Evolutionary conservation across 1,140 invertebrate genomes (phyloP), one percentile per base, ranked within the genome.

Genomic region (Solen grandis): DNA sequence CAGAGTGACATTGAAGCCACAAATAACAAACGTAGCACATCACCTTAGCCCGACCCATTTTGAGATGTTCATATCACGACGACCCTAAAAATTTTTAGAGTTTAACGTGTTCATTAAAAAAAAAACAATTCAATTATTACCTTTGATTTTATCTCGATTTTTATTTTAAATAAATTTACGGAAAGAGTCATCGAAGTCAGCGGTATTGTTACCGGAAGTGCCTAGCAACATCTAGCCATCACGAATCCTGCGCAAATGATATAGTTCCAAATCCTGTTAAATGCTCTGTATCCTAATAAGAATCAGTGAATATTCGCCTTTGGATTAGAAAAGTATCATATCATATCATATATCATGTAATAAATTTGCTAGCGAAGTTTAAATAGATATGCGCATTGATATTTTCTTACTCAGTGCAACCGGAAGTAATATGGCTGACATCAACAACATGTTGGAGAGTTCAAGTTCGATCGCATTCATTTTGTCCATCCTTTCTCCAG

Each of bases 351-450:
- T 46, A 19, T 46, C 19, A 10, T 46, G 19, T 10, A 46, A 46
- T 8, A 46, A 46, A 10, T 10, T 46, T 46, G 41, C 19, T 10
- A 46, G 41, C 19, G 8, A 46, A 46, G 8, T 46, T 10, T 46
- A 10, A 10, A 46, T 19, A 46, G 8, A 46, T 8, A 46, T 46
- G 19, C 41, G 8, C 19, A 8, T 46, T 46, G 8, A 10, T 46
- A 46, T 10, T 46, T 10, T 10, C 41, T 46, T 29, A 50, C 29
- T 14, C 46, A 70, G 46, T 54, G 52, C 41, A 74, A 52, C 81
- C 84, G 84, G 84, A 85, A 85, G 81, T 85, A 80, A 73, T 70
- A 79, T 83, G 80, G 81, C 82, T 59, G 78, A 77, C 75, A 83
- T 63, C 84, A 85, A 78, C 77, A 85, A 73, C 33, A 68, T 63